Evolutionary conservation across 1,140 invertebrate species (phyloP), one percentile per base, ranked within the genome.

Genomic region (Helicorthomorpha holstii): DNA sequence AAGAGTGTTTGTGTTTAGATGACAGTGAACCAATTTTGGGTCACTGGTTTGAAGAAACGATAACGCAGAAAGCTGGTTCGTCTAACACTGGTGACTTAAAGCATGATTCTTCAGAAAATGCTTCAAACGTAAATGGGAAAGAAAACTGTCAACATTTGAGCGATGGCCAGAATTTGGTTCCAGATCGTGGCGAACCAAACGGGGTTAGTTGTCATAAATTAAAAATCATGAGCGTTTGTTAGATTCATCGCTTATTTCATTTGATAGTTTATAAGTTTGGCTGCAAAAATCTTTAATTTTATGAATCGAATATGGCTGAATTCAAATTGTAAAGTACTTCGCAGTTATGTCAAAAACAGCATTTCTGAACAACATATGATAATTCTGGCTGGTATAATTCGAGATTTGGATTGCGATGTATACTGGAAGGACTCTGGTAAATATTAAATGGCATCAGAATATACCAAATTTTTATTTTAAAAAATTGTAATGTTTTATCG

Each of bases 21-120:
- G 85, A 89, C 68, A 90, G 85, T 67, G 89, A 93, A 66, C 86
- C 87, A 1, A 80, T 93, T 55, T 74, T 93, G 59, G 88, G 88
- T 0, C 75, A 87, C 51, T 92, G 88, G 86, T 90, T 93, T 69
- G 87, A 92, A 64, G 86, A 90, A 65, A 90, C 87, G 0, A 66
- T 92, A 16, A 82, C 82, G 25, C 85, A 84, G 14, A 79, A 81
- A 34, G 67, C 68, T n/a, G 54, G 56, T 26, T 53, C 69, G 54
- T 41, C 61, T 55, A 45, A 60, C 53, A 41, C 59, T 55, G 21
- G 53, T 57, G 34, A 57, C 23, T 56, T 54, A 2, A 80, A 83
- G 54, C 65, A 63, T n/a, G n/a, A n/a, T 19, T 69, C 68, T 34
- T 34, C 29, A 7, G 29, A 34, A 7, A 16, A 7, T 34, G 29